Conservation (phyloP, 2,888 invertebrate genomes). For the Andrena bicolor region DNA sequence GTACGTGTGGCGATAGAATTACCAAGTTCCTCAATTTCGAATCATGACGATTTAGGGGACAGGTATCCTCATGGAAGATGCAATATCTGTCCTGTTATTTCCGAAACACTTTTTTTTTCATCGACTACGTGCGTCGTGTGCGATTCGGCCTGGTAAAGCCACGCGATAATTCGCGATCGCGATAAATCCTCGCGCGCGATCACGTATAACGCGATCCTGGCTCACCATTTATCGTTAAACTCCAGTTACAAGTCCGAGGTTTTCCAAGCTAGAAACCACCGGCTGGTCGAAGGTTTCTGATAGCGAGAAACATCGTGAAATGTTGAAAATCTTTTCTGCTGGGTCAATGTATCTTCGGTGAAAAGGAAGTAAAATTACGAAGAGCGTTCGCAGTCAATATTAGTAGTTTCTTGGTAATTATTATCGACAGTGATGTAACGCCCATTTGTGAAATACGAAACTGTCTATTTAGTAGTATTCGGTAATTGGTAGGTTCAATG, state of each 20-base stretch:
- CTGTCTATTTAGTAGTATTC: background rate
- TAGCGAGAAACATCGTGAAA: constrained; percentile 28
- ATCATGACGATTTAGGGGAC: too few species aligned
- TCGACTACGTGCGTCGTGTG: constrained; percentile 27
- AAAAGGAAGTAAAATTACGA: background rate
- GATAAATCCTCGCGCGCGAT: constrained; percentile 39
- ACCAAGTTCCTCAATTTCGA: background rate
- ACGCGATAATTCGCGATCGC: constrained; percentile 36
- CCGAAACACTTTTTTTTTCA: constrained; percentile 29
- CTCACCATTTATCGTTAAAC: constrained; percentile 41
- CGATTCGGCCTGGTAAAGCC: constrained; percentile 10
- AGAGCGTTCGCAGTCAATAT: background rate
- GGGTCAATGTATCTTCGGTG: background rate
- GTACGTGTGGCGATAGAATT: background rate
- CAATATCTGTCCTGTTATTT: constrained; percentile 9
- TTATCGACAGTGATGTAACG: background rate
- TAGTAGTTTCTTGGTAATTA: background rate
- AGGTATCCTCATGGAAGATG: background rate
- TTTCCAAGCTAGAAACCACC: constrained; percentile 16
- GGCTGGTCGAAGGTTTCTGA: constrained; percentile 5
- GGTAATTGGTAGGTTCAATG: too few species aligned
- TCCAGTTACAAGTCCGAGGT: constrained; percentile 25
- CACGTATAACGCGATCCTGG: constrained; percentile 17
- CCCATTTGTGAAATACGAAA: background rate
- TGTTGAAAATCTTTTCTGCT: constrained; percentile 1